Percentiles rank a stretch among this genome's conserved stretches.
Conservation (phyloP, 2,888 invertebrate species). For the Meganola albula region DNA sequence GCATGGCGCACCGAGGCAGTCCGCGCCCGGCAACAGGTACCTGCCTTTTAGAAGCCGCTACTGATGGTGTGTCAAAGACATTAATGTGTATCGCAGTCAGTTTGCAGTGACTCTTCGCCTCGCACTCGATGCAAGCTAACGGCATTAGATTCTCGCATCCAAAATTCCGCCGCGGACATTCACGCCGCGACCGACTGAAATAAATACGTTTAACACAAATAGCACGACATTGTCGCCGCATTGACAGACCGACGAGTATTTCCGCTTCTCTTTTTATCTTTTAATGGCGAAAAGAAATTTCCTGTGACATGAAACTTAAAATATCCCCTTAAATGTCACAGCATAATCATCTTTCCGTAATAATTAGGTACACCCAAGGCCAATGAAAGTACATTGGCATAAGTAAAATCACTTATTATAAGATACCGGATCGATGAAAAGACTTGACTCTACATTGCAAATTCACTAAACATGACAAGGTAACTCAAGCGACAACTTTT, state of each 20-base stretch:
- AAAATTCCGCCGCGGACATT: constrained; percentile 73
- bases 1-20: constrained; percentile 31
- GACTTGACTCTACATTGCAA: too few relatives aligned
- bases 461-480: too few relatives aligned
- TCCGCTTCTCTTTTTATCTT: constrained; percentile 68
- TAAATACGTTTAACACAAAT: constrained; percentile 75
- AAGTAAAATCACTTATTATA: too few relatives aligned
- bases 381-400: too few relatives aligned
- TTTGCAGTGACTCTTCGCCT: constrained; percentile 25
- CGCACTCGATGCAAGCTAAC: constrained; percentile 51
- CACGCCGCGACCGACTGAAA: constrained; percentile 74
- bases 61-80: too few relatives aligned
- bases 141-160: constrained; percentile 69
- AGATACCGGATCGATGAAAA: too few relatives aligned
- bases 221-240: constrained; percentile 71
- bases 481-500: too few relatives aligned
- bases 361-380: too few relatives aligned
- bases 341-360: too few relatives aligned
- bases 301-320: constrained; percentile 62
- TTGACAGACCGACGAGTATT: constrained; percentile 68
- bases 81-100: too few relatives aligned
- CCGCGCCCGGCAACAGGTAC: constrained; percentile 36
- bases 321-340: too few relatives aligned
- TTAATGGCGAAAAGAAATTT: constrained; percentile 39
- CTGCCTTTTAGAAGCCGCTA: constrained; percentile 29